Evolutionary conservation across 2,113 vertebrate species (phyloP), one percentile per base, ranked within the genome.

Genomic region (Rafetus swinhoei): DNA sequence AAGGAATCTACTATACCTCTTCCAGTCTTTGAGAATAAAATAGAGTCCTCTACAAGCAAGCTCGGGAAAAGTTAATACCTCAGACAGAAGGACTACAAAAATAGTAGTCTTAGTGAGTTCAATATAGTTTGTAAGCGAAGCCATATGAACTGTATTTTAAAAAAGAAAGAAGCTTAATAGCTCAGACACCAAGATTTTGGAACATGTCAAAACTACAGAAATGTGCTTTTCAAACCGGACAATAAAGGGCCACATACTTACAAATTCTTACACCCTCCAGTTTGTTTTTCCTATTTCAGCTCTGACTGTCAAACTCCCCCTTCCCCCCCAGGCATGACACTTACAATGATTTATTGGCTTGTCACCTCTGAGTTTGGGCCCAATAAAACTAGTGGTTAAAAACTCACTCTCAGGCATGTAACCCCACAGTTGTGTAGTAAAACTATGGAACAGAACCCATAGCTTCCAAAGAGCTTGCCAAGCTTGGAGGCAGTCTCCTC

Each of bases 21-120:
- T 84, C 79, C 56, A 87, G 81, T 86, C 88, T 95, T 87, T 2
- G 6, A 95, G 53, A 96, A 91, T 94, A 96, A 95, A 95, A 91
- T 87, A 82, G 79, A 95, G 59, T 52, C 59, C 57, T 91, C 88
- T 93, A 77, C 85, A 81, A 97, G 86, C 0, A 52, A 95, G 91
- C 81, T 92, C 86, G 93, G 93, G 88, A 93, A 95, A 95, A 96
- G 95, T 80, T 54, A 92, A 83, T 69, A 90, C 90, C 94, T 96
- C 92, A 95, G 87, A 92, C 0, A 14, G 89, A 91, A 84, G 81
- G 85, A 90, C 79, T 93, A 87, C 72, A 95, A 94, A 96, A 95
- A 93, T 74, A 94, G 79, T 65, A 54, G 59, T 79, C 86, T 86
- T 95, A 95, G 0, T 89, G 93, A 97, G 94, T 92, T 95, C 82